Evolutionary conservation across 2,797 vertebrate genomes (phyloP).

Genomic region (Danionella dracula): DNA sequence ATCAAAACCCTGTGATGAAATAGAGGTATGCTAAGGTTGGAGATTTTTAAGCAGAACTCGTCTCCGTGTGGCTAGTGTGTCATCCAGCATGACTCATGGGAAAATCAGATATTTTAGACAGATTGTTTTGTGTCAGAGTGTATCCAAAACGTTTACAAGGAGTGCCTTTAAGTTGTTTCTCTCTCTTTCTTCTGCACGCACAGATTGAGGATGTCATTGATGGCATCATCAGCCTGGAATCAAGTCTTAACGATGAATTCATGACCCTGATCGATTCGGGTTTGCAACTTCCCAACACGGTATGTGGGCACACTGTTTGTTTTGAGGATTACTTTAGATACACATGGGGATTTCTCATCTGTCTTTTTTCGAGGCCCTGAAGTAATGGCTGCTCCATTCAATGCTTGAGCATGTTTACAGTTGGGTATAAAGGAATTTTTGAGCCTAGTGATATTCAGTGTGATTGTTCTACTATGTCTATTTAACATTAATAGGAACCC

Average conservation of each 20-base stretch:
- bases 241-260: slow-evolving; percentile 82
- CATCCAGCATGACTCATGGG: slow-evolving; percentile 31
- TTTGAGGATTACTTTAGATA: neutral
- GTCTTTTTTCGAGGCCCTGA: no score
- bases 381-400: no score
- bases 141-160: neutral
- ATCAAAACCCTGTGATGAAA: slow-evolving; percentile 15
- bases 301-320: slow-evolving; percentile 46
- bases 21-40: slow-evolving; percentile 23
- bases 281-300: slow-evolving; percentile 78
- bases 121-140: neutral
- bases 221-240: slow-evolving; percentile 90
- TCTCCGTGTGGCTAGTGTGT: slow-evolving; percentile 23
- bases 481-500: no score
- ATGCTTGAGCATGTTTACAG: no score
- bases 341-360: no score
- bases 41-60: slow-evolving; percentile 25
- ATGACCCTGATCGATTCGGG: slow-evolving; percentile 74
- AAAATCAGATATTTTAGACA: slow-evolving; percentile 2
- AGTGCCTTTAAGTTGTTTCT: neutral
- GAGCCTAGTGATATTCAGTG: no score
- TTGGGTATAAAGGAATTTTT: no score
- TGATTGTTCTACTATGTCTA: no score
- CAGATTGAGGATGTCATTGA: slow-evolving; percentile 86
- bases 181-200: neutral